Conservation (phyloP, 2,888 invertebrate genomes). For the Folsomia manolachei region DNA sequence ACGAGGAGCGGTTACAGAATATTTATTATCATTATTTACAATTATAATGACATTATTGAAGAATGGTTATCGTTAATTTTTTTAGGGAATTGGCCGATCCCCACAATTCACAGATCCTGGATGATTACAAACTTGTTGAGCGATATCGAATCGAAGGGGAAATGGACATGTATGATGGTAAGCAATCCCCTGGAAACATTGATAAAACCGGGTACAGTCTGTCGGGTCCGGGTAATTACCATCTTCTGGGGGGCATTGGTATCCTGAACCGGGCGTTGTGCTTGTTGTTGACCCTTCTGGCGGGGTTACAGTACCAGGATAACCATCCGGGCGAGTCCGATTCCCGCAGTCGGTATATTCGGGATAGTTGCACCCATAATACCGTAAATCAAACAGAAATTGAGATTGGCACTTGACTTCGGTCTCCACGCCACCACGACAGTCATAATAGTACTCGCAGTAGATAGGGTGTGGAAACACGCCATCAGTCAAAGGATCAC, state of each 20-base stretch:
- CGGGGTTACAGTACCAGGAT: constrained; percentile 21
- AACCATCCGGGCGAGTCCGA: constrained; percentile 18
- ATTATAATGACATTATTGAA: too few species aligned
- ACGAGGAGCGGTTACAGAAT: too few species aligned
- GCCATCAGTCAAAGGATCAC: constrained; percentile 1
- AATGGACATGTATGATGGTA: constrained; percentile 21
- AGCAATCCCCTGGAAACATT: constrained; percentile 20
- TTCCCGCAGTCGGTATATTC: constrained; percentile 25
- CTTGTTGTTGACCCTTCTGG: neutral
- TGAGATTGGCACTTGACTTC: neutral
- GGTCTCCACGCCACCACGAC: constrained; percentile 11
- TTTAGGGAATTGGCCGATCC: constrained; percentile 12
- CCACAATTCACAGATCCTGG: constrained; percentile 24
- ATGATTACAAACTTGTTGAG: constrained; percentile 14
- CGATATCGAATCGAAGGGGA: constrained; percentile 19
- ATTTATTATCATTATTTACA: too few species aligned
- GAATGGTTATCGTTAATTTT: too few species aligned
- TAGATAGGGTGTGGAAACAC: constrained; percentile 18
- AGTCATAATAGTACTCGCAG: constrained; percentile 26
- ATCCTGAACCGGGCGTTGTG: constrained; percentile 8
- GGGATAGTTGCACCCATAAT: constrained; percentile 28
- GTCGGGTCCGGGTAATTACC: constrained; percentile 20
- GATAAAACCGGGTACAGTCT: constrained; percentile 25
- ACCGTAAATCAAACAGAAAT: constrained; percentile 22
- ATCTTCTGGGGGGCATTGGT: constrained; percentile 19